Conservation (phyloP, 2,797 vertebrate genomes). For the Dendrocincla tyrannina region DNA sequence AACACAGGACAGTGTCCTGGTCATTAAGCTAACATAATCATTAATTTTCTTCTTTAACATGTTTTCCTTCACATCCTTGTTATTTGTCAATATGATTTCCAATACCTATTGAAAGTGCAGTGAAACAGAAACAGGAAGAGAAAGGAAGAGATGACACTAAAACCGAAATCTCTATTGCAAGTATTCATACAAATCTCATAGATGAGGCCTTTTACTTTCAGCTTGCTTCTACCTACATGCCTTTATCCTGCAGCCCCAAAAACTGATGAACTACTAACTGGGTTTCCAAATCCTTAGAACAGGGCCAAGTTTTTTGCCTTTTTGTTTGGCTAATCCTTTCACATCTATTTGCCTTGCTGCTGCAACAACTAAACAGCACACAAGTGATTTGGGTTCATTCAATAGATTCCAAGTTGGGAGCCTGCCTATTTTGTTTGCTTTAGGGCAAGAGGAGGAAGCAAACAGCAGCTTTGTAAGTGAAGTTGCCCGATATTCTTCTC, state of each 20-base stretch:
- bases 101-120: background rate
- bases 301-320: background rate
- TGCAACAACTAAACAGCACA: conserved; percentile 63
- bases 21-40: background rate
- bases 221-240: background rate
- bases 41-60: background rate
- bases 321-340: conserved; percentile 62
- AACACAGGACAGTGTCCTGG: background rate
- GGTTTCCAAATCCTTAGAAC: background rate
- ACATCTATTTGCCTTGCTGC: conserved; percentile 67
- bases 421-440: conserved; percentile 65
- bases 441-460: conserved; percentile 46
- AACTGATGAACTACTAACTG: background rate
- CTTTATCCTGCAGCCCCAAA: background rate
- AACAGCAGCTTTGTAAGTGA: conserved; percentile 54
- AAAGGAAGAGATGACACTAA: background rate
- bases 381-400: conserved; percentile 54
- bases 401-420: conserved; percentile 60
- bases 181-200: background rate
- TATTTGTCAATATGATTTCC: background rate
- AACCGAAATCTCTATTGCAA: background rate
- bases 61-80: background rate
- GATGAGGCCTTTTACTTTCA: background rate
- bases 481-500: conserved; percentile 26
- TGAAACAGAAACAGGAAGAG: background rate